Conservation (phyloP, 2,113 vertebrate species). For the Actenoides lindsayi region DNA sequence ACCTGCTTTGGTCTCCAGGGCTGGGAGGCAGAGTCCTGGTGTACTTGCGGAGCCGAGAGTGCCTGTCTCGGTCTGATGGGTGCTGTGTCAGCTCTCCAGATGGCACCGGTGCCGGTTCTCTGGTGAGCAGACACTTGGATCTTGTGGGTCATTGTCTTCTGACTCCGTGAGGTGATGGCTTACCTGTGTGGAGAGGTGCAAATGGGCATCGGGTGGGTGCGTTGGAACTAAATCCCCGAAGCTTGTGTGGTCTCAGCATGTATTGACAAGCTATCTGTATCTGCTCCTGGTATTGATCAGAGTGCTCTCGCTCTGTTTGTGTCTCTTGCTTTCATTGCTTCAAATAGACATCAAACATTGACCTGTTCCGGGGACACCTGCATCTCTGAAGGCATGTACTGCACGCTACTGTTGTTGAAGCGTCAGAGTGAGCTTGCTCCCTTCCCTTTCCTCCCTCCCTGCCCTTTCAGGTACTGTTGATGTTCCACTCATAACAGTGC, state of each 20-base stretch:
- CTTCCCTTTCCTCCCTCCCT: not conserved
- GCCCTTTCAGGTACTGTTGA: not conserved
- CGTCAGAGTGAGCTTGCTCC: not conserved
- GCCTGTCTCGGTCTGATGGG: rapidly evolving
- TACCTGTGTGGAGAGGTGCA: rapidly evolving
- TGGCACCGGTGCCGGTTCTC: not conserved
- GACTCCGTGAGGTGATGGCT: rapidly evolving
- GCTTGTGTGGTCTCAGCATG: rapidly evolving
- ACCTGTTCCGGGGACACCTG: not conserved
- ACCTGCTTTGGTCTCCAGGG: not conserved
- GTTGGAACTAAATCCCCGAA: rapidly evolving
- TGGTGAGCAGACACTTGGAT: not conserved
- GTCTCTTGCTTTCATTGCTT: not conserved
- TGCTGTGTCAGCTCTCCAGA: not conserved
- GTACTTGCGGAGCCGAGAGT: rapidly evolving
- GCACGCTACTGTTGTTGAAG: not conserved
- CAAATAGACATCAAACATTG: not conserved
- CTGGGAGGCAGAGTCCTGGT: not conserved
- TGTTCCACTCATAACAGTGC: not conserved
- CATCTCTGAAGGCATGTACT: not conserved
- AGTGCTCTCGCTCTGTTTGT: not conserved
- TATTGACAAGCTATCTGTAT: not conserved
- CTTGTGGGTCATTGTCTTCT: not conserved
- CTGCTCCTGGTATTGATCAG: not conserved
- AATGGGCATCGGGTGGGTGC: not conserved